phyloP scores from a whole-genome alignment of 2,797 vertebrate genomes.

The Premnoplex brunnescens region DNA sequence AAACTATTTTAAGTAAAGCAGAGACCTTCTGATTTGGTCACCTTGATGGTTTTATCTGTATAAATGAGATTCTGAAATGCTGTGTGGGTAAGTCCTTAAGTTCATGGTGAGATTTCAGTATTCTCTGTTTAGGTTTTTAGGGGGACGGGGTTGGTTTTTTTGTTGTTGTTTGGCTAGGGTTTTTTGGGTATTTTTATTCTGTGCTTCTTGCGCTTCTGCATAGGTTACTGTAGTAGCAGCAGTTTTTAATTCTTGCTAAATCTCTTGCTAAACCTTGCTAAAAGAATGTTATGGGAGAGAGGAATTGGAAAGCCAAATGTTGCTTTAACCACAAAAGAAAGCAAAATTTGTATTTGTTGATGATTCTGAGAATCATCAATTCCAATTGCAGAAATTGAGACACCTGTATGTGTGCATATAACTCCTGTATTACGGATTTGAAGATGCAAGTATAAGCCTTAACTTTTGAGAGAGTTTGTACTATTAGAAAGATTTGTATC shows the following conservation, averaged over 20 bases:
- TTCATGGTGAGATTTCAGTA: background rate
- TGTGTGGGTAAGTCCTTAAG: background rate
- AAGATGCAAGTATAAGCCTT: background rate
- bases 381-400: background rate
- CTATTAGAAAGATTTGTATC: background rate
- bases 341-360: background rate
- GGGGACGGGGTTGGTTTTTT: background rate
- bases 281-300: background rate
- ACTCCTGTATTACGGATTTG: background rate
- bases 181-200: background rate
- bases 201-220: accelerated
- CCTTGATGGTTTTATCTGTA: background rate
- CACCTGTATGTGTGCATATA: accelerated
- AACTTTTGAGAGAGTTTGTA: background rate
- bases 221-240: background rate
- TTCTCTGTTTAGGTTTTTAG: background rate
- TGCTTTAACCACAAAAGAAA: background rate
- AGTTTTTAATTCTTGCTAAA: background rate
- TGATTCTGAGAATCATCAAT: background rate
- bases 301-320: background rate
- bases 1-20: background rate
- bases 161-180: background rate
- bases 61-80: background rate
- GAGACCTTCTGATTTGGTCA: background rate
- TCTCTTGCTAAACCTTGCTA: background rate